Base-by-base conservation (phyloP, 1,140 invertebrate species). In the Listronotus oregonensis region DNA sequence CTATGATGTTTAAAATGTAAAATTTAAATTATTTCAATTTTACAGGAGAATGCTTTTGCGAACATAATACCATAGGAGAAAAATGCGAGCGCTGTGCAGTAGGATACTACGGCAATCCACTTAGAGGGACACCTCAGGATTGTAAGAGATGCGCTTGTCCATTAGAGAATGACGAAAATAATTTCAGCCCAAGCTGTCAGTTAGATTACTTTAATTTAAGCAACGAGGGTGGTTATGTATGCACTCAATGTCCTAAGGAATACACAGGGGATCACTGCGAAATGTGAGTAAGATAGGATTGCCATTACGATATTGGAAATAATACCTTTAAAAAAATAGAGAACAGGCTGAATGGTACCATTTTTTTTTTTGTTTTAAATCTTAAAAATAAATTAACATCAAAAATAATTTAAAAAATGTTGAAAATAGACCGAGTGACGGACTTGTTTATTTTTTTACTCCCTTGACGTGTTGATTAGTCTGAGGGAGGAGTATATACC, bases 201-300 rank as follows among this genome's bases (percentile, higher is more conserved):
- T 71, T 89, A 6, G 89, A 86, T 69, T 77, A 83, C 75, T 74
- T 84, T 27, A 78, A 80, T 37, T 77, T 78, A 34, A 73, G 78
- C 52, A 68, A 75, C 31, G 80, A 82, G 56, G 77, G 80, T 44
- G 80, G 83, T 21, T 96, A 93, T 74, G 86, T 95, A 8, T 97
- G 94, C 75, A 94, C 91, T 0, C 87, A 92, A 64, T 99, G 97
- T 81, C 90, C 92, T 0, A 81, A 84, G 44, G 97, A 97, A 0
- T 97, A 97, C 74, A 89, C 88, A 14, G 97, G 97, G 0, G 88
- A 90, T 66, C 92, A 93, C 73, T 99, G 97, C 79, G 94, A 98
- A 83, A 87, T 86, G 92, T 96, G 82, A 70, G 63, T 68, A 5
- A 27, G 1, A 27, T 27, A 3, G 5, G 5, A 27, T 27, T 27